phyloP scores from a whole-genome alignment of 2,888 invertebrate genomes.

The Phaonia tiefii region DNA sequence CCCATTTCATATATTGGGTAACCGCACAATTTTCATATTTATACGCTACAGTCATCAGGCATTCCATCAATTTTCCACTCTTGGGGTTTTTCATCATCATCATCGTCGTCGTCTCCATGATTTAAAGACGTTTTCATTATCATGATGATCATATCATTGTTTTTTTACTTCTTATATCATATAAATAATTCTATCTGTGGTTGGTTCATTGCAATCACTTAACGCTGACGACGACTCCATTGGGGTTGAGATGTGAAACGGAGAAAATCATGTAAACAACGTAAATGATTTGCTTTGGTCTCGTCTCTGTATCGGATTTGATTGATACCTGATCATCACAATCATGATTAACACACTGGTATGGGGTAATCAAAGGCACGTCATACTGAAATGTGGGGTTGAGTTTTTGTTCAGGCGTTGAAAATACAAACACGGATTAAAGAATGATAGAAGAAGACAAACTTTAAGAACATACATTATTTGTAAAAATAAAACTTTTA shows the following conservation, averaged over 20 bases:
- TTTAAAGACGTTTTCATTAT: slow-evolving; percentile 59
- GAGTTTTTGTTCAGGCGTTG: background rate
- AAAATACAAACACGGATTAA: too few species aligned
- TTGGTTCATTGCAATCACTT: slow-evolving; percentile 24
- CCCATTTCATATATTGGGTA: slow-evolving; percentile 39
- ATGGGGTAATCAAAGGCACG: background rate
- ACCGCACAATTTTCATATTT: slow-evolving; percentile 57
- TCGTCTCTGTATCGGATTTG: slow-evolving; percentile 46
- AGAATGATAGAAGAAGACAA: too few species aligned
- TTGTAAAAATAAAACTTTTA: too few species aligned
- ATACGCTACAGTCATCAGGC: slow-evolving; percentile 41
- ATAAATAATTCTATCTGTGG: slow-evolving; percentile 33
- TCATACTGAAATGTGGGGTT: background rate
- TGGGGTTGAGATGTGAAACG: background rate
- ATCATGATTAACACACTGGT: slow-evolving; percentile 42
- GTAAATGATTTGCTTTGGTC: slow-evolving; percentile 48
- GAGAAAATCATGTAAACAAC: slow-evolving; percentile 42
- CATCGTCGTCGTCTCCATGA: slow-evolving; percentile 44
- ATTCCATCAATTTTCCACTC: slow-evolving; percentile 58
- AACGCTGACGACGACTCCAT: slow-evolving; percentile 19
- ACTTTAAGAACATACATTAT: too few species aligned
- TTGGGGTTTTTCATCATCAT: slow-evolving; percentile 24
- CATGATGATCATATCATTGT: slow-evolving; percentile 39
- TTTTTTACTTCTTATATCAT: slow-evolving; percentile 3
- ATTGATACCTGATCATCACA: slow-evolving; percentile 60